phyloP scores from a whole-genome alignment of 2,797 vertebrate species.

The Cossypha dichroa region DNA sequence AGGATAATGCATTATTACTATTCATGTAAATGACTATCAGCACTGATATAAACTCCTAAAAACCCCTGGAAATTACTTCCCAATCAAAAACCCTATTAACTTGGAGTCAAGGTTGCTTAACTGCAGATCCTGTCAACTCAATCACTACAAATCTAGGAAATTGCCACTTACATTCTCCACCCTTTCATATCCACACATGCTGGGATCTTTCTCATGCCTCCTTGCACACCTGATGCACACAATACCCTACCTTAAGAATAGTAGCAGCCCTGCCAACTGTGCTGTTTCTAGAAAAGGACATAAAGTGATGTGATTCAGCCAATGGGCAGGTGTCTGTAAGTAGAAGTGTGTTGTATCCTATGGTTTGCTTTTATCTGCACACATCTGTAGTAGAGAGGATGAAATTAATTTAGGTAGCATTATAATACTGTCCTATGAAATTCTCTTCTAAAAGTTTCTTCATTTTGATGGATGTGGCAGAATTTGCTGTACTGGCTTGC shows the following conservation, averaged over 20 bases:
- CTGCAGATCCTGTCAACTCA: constrained; percentile 46
- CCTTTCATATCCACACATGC: not conserved
- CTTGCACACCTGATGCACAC: fast-evolving
- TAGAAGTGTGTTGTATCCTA: not conserved
- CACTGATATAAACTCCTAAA: constrained; percentile 46
- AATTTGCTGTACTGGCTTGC: not conserved
- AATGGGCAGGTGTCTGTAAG: not conserved
- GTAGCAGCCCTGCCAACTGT: not conserved
- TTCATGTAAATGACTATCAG: constrained; percentile 50
- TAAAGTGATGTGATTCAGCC: not conserved
- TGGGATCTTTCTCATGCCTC: not conserved
- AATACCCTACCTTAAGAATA: not conserved
- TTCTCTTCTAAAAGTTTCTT: not conserved
- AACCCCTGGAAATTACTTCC: constrained; percentile 40
- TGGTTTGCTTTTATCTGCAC: not conserved
- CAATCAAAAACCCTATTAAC: constrained; percentile 57
- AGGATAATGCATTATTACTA: constrained; percentile 38
- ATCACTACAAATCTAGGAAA: constrained; percentile 46
- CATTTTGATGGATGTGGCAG: not conserved
- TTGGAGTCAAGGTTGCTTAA: constrained; percentile 64
- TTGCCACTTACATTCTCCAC: not conserved
- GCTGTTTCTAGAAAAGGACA: not conserved
- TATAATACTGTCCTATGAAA: not conserved
- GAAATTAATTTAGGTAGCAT: not conserved
- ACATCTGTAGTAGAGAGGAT: not conserved